Conservation (phyloP, 2,797 vertebrate species). For the Bufotes viridis region DNA sequence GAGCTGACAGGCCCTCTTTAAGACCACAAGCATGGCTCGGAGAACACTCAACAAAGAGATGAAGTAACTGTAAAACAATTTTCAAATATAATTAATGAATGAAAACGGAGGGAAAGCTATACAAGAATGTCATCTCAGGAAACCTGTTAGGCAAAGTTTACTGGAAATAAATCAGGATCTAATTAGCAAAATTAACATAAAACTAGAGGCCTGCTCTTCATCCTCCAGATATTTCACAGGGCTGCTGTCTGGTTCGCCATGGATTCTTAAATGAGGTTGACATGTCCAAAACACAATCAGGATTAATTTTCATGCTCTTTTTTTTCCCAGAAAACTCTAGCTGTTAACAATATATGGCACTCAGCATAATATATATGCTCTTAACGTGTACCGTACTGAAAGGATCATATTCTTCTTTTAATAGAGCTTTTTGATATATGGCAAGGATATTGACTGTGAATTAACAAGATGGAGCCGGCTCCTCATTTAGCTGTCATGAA, state of each 20-base stretch:
- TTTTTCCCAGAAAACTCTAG: constrained; percentile 14
- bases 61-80: constrained; percentile 39
- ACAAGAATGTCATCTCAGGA: constrained; percentile 56
- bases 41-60: constrained; percentile 33
- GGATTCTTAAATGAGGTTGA: constrained; percentile 53
- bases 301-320: constrained; percentile 56
- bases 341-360: constrained; percentile 39
- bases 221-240: constrained; percentile 50
- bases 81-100: constrained; percentile 49
- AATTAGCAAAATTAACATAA: constrained; percentile 62
- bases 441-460: neutral
- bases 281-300: constrained; percentile 63
- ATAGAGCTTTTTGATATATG: neutral
- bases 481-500: neutral
- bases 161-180: constrained; percentile 62
- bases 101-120: constrained; percentile 49
- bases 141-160: constrained; percentile 55
- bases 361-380: neutral
- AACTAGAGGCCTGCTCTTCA: constrained; percentile 50
- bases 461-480: constrained; percentile 9
- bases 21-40: neutral
- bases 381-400: neutral
- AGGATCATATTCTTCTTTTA: constrained; percentile 20
- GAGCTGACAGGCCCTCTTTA: neutral
- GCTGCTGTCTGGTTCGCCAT: constrained; percentile 34